Conservation (phyloP, 2,113 vertebrate species). For the Centropus unirufus region DNA sequence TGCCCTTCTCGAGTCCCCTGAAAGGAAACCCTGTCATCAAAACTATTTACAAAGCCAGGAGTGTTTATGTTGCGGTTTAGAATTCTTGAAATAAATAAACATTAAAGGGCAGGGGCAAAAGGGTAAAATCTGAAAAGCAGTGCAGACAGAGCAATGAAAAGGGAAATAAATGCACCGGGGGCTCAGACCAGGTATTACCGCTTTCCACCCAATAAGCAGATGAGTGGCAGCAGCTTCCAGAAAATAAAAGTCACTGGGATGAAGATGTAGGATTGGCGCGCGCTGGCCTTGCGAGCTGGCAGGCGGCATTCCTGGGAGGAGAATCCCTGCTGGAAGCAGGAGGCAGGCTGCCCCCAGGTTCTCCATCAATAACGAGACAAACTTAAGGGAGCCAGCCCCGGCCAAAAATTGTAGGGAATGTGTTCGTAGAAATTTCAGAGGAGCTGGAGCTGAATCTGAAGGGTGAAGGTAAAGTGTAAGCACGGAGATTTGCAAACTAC, state of each 20-base stretch:
- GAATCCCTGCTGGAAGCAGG: not conserved
- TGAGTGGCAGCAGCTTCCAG: not conserved
- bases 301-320: not conserved
- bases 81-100: not conserved
- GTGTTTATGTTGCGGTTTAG: not conserved
- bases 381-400: rapidly evolving
- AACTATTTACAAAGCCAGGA: not conserved
- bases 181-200: not conserved
- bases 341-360: not conserved
- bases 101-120: not conserved
- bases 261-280: not conserved
- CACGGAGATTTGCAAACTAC: not conserved
- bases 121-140: not conserved
- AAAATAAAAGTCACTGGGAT: not conserved
- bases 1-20: not conserved
- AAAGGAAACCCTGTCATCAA: not conserved
- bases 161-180: not conserved
- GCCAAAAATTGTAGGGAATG: not conserved
- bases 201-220: not conserved
- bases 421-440: not conserved
- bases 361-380: not conserved
- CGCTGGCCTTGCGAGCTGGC: not conserved
- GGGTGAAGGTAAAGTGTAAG: not conserved
- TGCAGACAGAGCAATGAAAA: not conserved
- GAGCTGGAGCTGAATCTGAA: not conserved